Evolutionary conservation across 2,113 vertebrate species (phyloP).

Genomic region (Felis chaus): DNA sequence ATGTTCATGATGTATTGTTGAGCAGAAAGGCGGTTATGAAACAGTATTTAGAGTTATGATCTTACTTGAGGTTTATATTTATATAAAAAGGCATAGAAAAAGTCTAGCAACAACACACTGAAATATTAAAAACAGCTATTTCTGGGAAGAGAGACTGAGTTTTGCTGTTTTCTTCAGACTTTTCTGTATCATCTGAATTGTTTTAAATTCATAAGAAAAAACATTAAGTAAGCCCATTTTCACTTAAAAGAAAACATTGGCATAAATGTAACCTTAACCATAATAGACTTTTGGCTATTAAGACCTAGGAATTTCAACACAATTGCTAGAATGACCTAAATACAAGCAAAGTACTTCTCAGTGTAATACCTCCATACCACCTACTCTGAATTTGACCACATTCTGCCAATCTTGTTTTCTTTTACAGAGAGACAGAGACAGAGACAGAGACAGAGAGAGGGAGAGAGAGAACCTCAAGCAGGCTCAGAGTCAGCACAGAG

Average conservation of each 20-base stretch:
- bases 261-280: conserved; percentile 36
- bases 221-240: conserved; percentile 31
- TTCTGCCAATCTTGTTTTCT: neutral
- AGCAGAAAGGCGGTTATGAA: conserved; percentile 50
- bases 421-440: too few relatives aligned
- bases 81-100: conserved; percentile 27
- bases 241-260: neutral
- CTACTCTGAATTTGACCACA: conserved; percentile 7
- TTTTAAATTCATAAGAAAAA: conserved; percentile 55
- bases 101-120: neutral
- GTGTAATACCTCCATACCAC: neutral
- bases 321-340: conserved; percentile 32
- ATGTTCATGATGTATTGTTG: neutral
- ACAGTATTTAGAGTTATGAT: neutral
- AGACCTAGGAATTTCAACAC: conserved; percentile 28
- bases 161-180: conserved; percentile 42
- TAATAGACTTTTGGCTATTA: conserved; percentile 41
- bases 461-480: too few relatives aligned
- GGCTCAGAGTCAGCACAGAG: too few relatives aligned
- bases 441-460: too few relatives aligned
- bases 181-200: neutral
- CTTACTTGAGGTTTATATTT: conserved; percentile 48
- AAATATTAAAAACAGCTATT: conserved; percentile 26
- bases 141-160: conserved; percentile 35
- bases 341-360: conserved; percentile 1